Percentiles rank a stretch among this genome's conserved stretches.
Evolutionary conservation across 1,140 invertebrate genomes (phyloP).

Genomic region (Apolygus lucorum): DNA sequence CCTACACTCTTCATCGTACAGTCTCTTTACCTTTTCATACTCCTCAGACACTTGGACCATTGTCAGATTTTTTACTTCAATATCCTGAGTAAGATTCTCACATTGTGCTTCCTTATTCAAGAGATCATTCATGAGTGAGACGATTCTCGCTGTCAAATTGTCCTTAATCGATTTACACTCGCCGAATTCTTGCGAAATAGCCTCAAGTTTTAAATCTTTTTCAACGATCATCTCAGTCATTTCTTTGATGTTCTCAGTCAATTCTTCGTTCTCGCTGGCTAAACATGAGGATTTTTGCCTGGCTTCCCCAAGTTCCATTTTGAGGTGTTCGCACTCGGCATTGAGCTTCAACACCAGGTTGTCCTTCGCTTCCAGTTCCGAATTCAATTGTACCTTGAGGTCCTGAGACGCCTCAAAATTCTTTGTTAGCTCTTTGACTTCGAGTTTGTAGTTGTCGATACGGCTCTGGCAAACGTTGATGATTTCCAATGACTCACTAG

Average conservation of each 20-base stretch:
- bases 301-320: neutral
- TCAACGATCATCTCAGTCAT: slow-evolving; percentile 9
- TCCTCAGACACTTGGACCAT: slow-evolving; percentile 27
- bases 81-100: slow-evolving; percentile 20
- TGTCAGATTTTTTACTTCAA: slow-evolving; percentile 25
- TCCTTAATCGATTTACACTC: slow-evolving; percentile 24
- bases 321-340: neutral
- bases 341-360: neutral
- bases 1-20: slow-evolving; percentile 20
- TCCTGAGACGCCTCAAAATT: slow-evolving; percentile 17
- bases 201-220: slow-evolving; percentile 27
- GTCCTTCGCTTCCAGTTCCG: slow-evolving; percentile 25
- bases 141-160: slow-evolving; percentile 26
- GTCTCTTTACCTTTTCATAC: slow-evolving; percentile 27
- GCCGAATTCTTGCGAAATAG: slow-evolving; percentile 14
- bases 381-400: no score
- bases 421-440: slow-evolving; percentile 21
- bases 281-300: neutral
- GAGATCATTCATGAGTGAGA: slow-evolving; percentile 24
- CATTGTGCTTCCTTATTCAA: slow-evolving; percentile 19
- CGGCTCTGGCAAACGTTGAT: slow-evolving; percentile 10
- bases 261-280: slow-evolving; percentile 7
- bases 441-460: slow-evolving; percentile 14
- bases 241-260: slow-evolving; percentile 12
- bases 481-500: slow-evolving; percentile 16